Evolutionary conservation across 1,140 invertebrate species (phyloP).

Genomic region (Lasioglossum baleicum): DNA sequence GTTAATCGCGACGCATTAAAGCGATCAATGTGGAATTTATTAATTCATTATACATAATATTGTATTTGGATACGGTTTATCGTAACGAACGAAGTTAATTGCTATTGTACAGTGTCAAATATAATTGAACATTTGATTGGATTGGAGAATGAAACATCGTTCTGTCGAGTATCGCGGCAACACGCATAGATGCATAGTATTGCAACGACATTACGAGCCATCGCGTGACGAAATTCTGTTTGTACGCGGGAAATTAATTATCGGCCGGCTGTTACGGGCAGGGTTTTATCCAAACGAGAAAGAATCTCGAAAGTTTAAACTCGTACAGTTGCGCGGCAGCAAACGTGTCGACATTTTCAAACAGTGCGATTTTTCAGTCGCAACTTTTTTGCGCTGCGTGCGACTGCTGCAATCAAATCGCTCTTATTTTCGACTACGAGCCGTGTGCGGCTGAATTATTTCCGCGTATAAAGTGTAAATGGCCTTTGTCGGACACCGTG

Average conservation of each 20-base stretch:
- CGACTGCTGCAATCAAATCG: neutral
- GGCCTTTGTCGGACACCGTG: neutral
- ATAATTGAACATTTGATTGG: neutral
- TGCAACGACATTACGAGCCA: neutral
- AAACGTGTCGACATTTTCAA: neutral
- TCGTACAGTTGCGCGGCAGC: neutral
- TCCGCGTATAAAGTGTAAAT: neutral
- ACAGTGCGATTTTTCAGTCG: neutral
- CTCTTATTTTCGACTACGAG: neutral
- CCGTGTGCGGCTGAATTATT: neutral
- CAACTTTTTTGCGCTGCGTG: neutral
- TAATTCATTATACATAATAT: too few relatives aligned
- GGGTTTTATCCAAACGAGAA: neutral
- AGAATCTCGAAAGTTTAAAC: neutral
- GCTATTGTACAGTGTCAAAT: neutral
- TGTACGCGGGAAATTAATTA: constrained; percentile 8
- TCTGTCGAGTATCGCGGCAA: neutral
- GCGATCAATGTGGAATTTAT: neutral
- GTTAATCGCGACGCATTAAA: too few relatives aligned
- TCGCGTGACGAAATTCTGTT: neutral
- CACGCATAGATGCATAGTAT: neutral
- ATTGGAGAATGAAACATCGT: neutral
- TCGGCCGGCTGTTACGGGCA: neutral
- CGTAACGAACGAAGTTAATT: neutral
- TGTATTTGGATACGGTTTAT: neutral